Evolutionary conservation across 2,113 vertebrate genomes (phyloP), one percentile per base, ranked within the genome.

Genomic region (Andinoacara biseriatus): DNA sequence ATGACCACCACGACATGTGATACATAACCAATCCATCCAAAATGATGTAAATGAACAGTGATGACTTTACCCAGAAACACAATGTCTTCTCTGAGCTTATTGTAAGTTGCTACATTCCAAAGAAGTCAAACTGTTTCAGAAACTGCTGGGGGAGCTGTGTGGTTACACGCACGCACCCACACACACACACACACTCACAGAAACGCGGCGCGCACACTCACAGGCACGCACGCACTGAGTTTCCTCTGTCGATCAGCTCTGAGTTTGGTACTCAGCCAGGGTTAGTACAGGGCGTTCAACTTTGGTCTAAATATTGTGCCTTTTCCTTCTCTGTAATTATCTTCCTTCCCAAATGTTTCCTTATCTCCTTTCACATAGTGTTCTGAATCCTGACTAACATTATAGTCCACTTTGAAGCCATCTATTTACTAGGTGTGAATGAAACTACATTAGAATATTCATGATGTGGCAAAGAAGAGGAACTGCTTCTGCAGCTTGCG

Each of bases 251-350:
- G 8, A 17, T 60, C 20, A 80, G 38, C 69, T 69, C 40, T 31
- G 9, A 18, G 8, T 54, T 29, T 63, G 59, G 20, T 43, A 52
- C 49, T 87, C 78, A 35, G 58, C 33, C 5, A 8, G 63, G 91
- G 94, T 95, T 91, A 94, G 85, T 93, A 8, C 5, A 81, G 92
- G 91, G 20, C 80, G 13, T 89, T 93, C 62, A 58, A 83, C 92
- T 92, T 90, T 90, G 31, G 18, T 72, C 89, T 33, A 92, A 29
- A 84, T 89, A 35, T 83, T 72, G 24, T 35, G 6, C 46, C 46
- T 35, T 24, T 3, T 35, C 54, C 46, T 46, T 31, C 10, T 65
- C 54, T 26, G 14, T 67, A 61, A 78, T 22, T 58, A 15, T 31
- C 58, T 78, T 13, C 13, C 57, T 78, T 1, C 40, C 49, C 15